Evolutionary conservation across 2,888 invertebrate species (phyloP).

Genomic region (Trissonchulus latispiculum): DNA sequence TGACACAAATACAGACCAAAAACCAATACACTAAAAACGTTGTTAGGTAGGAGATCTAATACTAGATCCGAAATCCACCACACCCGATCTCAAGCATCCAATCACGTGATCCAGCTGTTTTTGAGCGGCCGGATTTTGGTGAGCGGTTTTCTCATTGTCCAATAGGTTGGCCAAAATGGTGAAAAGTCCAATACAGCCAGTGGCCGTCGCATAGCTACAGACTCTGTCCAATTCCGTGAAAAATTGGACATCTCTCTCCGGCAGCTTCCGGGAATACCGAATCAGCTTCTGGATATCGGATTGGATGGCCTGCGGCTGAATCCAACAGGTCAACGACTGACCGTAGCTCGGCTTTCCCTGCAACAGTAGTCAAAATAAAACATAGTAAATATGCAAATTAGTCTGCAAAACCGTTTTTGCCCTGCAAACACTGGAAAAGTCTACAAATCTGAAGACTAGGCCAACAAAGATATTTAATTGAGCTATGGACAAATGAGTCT

Average conservation of each 20-base stretch:
- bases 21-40: no score
- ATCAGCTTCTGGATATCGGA: constrained; percentile 2
- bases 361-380: no score
- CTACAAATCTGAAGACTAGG: no score
- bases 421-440: no score
- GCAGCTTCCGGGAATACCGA: constrained; percentile 4
- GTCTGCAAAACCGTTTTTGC: no score
- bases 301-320: neutral
- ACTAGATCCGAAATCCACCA: no score
- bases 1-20: no score
- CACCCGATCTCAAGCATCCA: no score
- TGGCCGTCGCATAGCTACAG: neutral
- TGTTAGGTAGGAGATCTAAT: no score
- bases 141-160: neutral
- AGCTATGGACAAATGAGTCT: no score
- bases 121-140: neutral
- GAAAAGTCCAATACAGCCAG: neutral
- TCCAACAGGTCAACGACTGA: constrained; percentile 5
- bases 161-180: neutral
- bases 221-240: neutral
- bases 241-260: neutral
- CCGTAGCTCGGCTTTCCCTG: constrained; percentile 6
- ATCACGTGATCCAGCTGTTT: neutral
- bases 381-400: no score
- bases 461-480: no score